Evolutionary conservation across 2,797 vertebrate species (phyloP), one percentile per base, ranked within the genome.

Genomic region (Propithecus perrieri): DNA sequence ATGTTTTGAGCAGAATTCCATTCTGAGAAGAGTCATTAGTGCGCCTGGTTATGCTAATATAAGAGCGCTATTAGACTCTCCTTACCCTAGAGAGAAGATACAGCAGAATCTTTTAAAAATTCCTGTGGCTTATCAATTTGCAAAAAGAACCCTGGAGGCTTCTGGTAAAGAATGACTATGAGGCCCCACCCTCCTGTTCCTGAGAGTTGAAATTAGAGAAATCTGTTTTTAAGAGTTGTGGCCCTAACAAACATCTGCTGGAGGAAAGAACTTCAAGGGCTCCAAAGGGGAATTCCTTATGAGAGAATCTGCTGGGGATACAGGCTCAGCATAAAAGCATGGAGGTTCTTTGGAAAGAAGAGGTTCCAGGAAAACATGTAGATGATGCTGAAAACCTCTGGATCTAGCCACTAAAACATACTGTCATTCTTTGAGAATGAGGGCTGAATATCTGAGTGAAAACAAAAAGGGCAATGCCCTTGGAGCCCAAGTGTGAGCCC

Each of bases 71-170:
- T 15, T 48, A 20, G 61, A 35, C n/a, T 69, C 46, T 59, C 38
- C 57, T 83, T 33, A 30, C 50, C 33, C 30, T 41, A 30, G 57
- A 50, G 30, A 89, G 43, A 78, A 57, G 50, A 74, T 65, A 2
- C 76, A 90, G 48, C 41, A 89, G 24, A 76, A 90, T 65, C 48
- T 87, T 84, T 43, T 7, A 50, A 41, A 89, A 91, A 61, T 67
- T 92, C 63, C 63, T 95, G 61, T 74, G 63, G 86, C n/a, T 96
- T 86, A 57, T 92, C 80, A 91, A 53, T 86, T 97, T 86, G 80
- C 53, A 81, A 57, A 83, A 89, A 43, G 35, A 81, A 48, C 38
- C 76, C 17, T n/a, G 30, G 48, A 59, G 85, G 33, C 65, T 95
- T 74, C 43, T 71, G 24, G 35, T 57, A 69, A 33, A 53, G 79